phyloP scores from a whole-genome alignment of 2,797 vertebrate species.

The Basileuterus tristriatus region DNA sequence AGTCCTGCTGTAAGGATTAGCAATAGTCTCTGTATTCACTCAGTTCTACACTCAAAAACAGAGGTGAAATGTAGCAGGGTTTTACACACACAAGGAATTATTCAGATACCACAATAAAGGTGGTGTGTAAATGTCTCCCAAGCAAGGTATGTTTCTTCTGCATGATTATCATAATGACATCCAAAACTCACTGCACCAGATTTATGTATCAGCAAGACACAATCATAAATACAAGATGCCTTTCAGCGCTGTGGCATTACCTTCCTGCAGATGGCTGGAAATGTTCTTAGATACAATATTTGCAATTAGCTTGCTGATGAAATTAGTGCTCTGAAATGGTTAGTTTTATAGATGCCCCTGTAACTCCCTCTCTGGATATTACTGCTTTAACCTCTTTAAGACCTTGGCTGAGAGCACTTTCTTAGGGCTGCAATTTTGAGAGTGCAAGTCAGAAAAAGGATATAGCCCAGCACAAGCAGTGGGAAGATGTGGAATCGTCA shows the following conservation, averaged over 20 bases:
- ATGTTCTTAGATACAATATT: conserved; percentile 48
- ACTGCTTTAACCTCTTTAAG: conserved; percentile 29
- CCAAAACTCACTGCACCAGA: neutral
- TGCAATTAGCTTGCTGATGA: conserved; percentile 55
- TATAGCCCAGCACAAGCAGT: neutral
- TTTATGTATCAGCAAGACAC: conserved; percentile 7
- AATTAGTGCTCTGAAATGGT: conserved; percentile 61
- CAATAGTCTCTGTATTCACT: neutral
- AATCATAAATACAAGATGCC: neutral
- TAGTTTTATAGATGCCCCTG: conserved; percentile 40
- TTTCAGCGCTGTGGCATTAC: conserved; percentile 19
- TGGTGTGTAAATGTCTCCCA: neutral
- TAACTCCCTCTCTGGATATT: conserved; percentile 26
- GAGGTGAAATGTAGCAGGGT: neutral
- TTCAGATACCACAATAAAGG: neutral
- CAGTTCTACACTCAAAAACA: neutral
- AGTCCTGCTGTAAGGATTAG: neutral
- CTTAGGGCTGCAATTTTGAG: neutral
- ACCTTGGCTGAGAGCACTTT: neutral
- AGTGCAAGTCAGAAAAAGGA: neutral
- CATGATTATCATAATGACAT: neutral
- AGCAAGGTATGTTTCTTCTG: neutral
- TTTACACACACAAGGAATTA: neutral
- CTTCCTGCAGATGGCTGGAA: conserved; percentile 72
- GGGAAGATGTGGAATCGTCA: neutral